Evolutionary conservation across 1,140 invertebrate genomes (phyloP).

Genomic region (Drosophila tropicalis): DNA sequence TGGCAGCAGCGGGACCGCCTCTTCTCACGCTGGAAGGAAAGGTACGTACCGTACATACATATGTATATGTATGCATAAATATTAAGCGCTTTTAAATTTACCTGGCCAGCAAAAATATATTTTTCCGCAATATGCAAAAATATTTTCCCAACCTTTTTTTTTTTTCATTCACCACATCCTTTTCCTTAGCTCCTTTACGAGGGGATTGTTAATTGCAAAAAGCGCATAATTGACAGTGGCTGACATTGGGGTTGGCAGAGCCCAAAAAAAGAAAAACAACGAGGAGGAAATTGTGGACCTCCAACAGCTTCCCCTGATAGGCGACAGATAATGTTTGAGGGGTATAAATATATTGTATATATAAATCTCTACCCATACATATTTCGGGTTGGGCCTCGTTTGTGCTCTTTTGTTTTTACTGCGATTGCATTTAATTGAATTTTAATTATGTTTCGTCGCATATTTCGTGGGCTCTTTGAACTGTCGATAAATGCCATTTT

Average conservation of each 20-base stretch:
- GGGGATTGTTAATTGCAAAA: constrained; percentile 68
- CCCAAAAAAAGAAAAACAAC: neutral
- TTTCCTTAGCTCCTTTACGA: neutral
- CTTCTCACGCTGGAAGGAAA: constrained; percentile 88
- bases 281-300: neutral
- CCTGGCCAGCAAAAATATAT: constrained; percentile 32
- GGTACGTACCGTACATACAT: constrained; percentile 62
- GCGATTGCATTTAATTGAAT: constrained; percentile 64
- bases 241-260: constrained; percentile 29
- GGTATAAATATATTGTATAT: neutral
- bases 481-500: constrained; percentile 60
- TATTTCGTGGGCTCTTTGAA: constrained; percentile 37
- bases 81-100: constrained; percentile 63
- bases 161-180: neutral
- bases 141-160: constrained; percentile 42
- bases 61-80: constrained; percentile 41
- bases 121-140: constrained; percentile 65
- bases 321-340: constrained; percentile 58
- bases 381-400: constrained; percentile 1
- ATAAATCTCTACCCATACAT: neutral
- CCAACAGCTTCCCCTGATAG: neutral
- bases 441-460: constrained; percentile 65
- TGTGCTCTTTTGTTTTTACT: constrained; percentile 42
- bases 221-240: constrained; percentile 72
- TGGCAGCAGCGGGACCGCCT: constrained; percentile 88